Percentiles rank a stretch among this genome's conserved stretches.
Conservation (phyloP, 2,888 invertebrate genomes). For the Pachliopta kotzebuea region DNA sequence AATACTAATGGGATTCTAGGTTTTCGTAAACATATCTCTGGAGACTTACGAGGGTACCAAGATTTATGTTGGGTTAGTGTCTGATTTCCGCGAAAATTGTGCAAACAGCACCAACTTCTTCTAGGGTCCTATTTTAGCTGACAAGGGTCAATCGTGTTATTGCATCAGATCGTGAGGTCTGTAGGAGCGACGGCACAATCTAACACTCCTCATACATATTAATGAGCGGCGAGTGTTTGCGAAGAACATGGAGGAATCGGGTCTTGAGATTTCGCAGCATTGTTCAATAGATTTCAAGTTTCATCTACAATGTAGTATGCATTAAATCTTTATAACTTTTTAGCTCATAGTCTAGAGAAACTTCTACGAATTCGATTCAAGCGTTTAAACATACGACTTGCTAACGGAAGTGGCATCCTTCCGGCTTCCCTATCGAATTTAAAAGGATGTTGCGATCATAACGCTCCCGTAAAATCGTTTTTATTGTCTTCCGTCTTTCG, state of each 20-base stretch:
- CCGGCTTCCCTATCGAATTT: constrained; percentile 16
- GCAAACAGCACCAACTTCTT: constrained; percentile 52
- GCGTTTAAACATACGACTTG: background rate
- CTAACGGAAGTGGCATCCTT: constrained; percentile 9
- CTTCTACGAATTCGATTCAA: too few relatives aligned
- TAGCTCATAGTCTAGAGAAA: too few relatives aligned
- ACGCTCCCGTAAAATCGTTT: constrained; percentile 12
- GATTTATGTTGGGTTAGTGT: constrained; percentile 60
- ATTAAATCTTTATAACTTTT: too few relatives aligned
- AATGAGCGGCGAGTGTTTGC: constrained; percentile 41
- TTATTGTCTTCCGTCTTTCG: constrained; percentile 12
- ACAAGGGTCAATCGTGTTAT: constrained; percentile 64
- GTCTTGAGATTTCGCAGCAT: constrained; percentile 41
- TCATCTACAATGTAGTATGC: too few relatives aligned
- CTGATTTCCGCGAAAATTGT: constrained; percentile 54
- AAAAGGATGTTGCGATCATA: constrained; percentile 9
- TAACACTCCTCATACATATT: constrained; percentile 63
- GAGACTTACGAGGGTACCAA: constrained; percentile 53
- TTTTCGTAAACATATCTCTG: constrained; percentile 48
- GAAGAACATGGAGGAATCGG: constrained; percentile 42
- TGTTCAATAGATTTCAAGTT: background rate
- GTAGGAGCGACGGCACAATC: constrained; percentile 50
- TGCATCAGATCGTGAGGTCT: constrained; percentile 45
- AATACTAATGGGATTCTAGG: constrained; percentile 55
- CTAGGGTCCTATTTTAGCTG: constrained; percentile 56